Percentiles rank a stretch among this genome's conserved stretches.
phyloP scores from a whole-genome alignment of 2,888 invertebrate genomes.

The Copidosoma aretas region DNA sequence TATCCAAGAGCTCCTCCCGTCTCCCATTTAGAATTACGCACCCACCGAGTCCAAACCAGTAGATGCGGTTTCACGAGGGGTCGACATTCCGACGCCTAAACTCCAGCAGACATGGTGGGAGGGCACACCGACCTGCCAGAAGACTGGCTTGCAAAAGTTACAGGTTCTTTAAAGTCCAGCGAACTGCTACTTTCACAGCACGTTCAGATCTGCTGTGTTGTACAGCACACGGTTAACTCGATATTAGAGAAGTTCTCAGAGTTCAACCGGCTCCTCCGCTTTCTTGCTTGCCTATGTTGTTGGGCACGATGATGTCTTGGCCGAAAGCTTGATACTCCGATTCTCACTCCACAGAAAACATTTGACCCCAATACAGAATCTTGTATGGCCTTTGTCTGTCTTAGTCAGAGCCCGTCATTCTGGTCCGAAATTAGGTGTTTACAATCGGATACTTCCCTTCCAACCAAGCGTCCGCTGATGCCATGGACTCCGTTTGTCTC shows the following conservation, averaged over 20 bases:
- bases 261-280: neutral
- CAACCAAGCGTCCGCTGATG: neutral
- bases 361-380: too few species aligned
- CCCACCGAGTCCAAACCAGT: constrained; percentile 11
- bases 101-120: neutral
- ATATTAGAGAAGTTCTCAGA: constrained; percentile 5
- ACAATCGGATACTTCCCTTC: too few species aligned
- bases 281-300: constrained; percentile 2
- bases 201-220: neutral
- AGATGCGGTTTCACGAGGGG: constrained; percentile 8
- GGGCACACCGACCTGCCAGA: neutral
- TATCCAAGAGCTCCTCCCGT: neutral
- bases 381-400: too few species aligned
- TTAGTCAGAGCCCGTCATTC: too few species aligned
- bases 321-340: too few species aligned
- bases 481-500: too few species aligned
- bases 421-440: too few species aligned
- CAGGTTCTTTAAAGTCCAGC: too few species aligned
- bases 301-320: neutral
- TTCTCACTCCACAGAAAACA: neutral
- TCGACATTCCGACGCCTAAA: neutral
- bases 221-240: neutral
- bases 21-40: neutral
- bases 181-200: too few species aligned
- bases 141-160: neutral